Percentiles rank a stretch among this genome's conserved stretches.
Evolutionary conservation across 2,888 invertebrate species (phyloP).

Genomic region (Seladonia tumulorum): DNA sequence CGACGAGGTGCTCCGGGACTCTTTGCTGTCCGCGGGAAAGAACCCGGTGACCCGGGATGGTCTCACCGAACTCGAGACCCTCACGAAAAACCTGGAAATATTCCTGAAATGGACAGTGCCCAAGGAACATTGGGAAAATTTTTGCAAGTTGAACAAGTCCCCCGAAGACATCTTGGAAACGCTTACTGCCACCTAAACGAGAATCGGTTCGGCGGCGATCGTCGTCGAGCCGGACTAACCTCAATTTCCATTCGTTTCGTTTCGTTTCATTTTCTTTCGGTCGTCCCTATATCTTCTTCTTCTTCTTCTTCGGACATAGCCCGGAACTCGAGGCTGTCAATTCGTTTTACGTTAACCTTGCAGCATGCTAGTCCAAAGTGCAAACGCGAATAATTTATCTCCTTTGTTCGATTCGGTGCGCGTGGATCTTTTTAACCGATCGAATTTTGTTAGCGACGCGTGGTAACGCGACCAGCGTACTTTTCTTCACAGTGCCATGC

Average conservation of each 20-base stretch:
- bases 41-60: conserved; percentile 86
- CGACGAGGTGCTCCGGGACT: conserved; percentile 92
- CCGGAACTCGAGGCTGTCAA: background rate
- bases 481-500: conserved; percentile 64
- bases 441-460: background rate
- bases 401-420: conserved; percentile 2
- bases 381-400: conserved; percentile 17
- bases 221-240: background rate
- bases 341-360: conserved; percentile 4
- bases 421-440: background rate
- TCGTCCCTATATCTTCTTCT: background rate
- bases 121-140: conserved; percentile 90
- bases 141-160: conserved; percentile 90
- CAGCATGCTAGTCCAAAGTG: conserved; percentile 44
- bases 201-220: background rate
- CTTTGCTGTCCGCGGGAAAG: conserved; percentile 90
- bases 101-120: conserved; percentile 93
- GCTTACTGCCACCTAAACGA: conserved; percentile 85
- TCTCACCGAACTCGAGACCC: conserved; percentile 87
- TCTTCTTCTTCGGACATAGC: background rate
- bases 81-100: conserved; percentile 91
- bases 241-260: background rate
- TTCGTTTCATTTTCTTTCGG: background rate
- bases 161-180: conserved; percentile 92
- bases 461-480: background rate